Conservation (phyloP, 2,888 invertebrate genomes). For the Ctenicera cuprea region DNA sequence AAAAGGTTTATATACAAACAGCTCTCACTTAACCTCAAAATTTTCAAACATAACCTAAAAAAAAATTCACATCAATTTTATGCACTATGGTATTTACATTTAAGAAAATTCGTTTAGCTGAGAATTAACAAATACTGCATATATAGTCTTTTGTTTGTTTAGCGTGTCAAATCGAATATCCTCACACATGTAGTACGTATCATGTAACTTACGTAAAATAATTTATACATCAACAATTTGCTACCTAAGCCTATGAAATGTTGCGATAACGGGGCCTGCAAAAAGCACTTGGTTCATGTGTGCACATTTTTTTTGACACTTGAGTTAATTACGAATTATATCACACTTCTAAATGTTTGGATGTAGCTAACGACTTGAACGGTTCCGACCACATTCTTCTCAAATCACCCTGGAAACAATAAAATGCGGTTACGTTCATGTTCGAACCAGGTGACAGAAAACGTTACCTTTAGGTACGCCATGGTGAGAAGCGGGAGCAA, state of each 20-base stretch:
- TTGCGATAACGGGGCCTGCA: constrained; percentile 27
- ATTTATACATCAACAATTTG: constrained; percentile 53
- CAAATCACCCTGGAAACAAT: constrained; percentile 87
- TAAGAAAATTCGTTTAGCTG: constrained; percentile 9
- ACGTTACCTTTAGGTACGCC: constrained; percentile 95
- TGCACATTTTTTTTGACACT: constrained; percentile 36
- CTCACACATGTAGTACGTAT: constrained; percentile 41
- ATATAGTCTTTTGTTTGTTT: constrained; percentile 27
- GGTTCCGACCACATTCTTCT: constrained; percentile 99
- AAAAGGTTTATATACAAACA: background rate
- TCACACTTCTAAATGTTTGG: constrained; percentile 90
- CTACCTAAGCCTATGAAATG: constrained; percentile 46
- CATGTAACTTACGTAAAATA: constrained; percentile 51
- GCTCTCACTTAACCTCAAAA: background rate
- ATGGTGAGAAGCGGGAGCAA: constrained; percentile 96
- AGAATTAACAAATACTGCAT: constrained; percentile 23
- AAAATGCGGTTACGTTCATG: background rate
- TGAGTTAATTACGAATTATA: constrained; percentile 62
- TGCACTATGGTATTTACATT: constrained; percentile 11
- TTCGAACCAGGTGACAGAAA: background rate
- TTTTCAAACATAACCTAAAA: no score
- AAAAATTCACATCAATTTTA: constrained; percentile 12
- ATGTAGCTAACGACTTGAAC: constrained; percentile 87
- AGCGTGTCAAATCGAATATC: constrained; percentile 37
- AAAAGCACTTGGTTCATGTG: constrained; percentile 43